Conservation (phyloP, 2,113 vertebrate genomes). For the Alosa alosa region DNA sequence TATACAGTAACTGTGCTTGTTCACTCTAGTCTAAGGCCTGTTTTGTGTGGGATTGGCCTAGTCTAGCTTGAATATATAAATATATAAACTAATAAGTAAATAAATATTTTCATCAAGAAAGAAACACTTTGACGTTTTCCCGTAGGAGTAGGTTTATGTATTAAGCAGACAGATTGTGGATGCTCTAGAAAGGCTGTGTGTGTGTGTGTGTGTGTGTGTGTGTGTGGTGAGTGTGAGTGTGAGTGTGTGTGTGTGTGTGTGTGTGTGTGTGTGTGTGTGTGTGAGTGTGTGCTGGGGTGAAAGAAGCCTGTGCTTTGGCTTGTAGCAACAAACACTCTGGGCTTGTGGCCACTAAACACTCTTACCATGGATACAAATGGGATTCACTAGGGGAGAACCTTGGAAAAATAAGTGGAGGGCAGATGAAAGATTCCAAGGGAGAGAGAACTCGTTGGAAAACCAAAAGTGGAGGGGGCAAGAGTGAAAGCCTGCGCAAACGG, state of each 20-base stretch:
- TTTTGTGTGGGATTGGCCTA: background rate
- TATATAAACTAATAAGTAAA: no score
- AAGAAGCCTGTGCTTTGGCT: background rate
- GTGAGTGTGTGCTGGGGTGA: background rate
- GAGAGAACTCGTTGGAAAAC: no score
- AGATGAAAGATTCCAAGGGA: no score
- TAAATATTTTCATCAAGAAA: no score
- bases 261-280: background rate
- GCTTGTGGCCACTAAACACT: no score
- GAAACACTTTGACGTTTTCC: no score
- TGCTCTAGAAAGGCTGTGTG: background rate
- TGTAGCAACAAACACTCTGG: slow-evolving; percentile 64
- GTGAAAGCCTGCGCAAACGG: no score
- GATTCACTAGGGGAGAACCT: no score
- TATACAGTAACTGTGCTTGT: no score
- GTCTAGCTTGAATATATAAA: background rate
- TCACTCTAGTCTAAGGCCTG: background rate
- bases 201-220: background rate
- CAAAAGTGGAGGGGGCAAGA: no score
- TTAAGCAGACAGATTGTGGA: background rate
- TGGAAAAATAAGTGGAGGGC: no score
- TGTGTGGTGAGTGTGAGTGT: slow-evolving; percentile 11
- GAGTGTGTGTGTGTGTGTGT: background rate
- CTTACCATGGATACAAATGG: no score
- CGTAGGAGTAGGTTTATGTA: background rate